Conservation (phyloP, 2,888 invertebrate genomes). For the Rhamphomyia laevipes region DNA sequence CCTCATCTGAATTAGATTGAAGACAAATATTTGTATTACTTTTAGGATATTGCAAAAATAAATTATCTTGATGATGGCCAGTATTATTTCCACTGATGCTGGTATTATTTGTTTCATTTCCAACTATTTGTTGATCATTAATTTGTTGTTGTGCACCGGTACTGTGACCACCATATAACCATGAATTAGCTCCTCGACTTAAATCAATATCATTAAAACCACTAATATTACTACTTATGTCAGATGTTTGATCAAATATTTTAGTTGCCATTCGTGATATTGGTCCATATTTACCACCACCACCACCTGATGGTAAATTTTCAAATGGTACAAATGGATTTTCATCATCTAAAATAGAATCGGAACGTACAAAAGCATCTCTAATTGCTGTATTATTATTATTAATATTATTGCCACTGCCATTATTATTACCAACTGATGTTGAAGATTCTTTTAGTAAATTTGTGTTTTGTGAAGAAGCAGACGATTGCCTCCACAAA, state of each 20-base stretch:
- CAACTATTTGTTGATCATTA: background rate
- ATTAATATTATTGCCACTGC: slow-evolving; percentile 7
- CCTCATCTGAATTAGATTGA: too few species aligned
- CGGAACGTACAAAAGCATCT: slow-evolving; percentile 39
- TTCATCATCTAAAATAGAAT: slow-evolving; percentile 48
- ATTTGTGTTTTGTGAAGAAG: background rate
- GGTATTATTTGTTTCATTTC: background rate
- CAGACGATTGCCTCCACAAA: slow-evolving; percentile 7
- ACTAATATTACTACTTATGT: slow-evolving; percentile 17
- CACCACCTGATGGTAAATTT: slow-evolving; percentile 45
- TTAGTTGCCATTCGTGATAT: slow-evolving; percentile 42
- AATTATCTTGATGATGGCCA: too few species aligned
- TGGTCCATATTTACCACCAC: slow-evolving; percentile 56
- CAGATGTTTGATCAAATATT: slow-evolving; percentile 15
- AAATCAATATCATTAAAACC: background rate
- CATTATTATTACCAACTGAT: background rate
- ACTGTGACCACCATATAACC: slow-evolving; percentile 15
- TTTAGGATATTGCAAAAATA: too few species aligned
- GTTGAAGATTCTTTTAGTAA: too few species aligned
- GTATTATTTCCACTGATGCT: slow-evolving; percentile 3
- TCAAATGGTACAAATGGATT: slow-evolving; percentile 51
- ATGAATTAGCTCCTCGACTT: slow-evolving; percentile 8
- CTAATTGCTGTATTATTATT: slow-evolving; percentile 12
- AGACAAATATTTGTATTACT: too few species aligned
- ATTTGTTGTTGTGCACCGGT: slow-evolving; percentile 11